Conservation (phyloP, 2,797 vertebrate genomes). For the Miichthys miiuy region DNA sequence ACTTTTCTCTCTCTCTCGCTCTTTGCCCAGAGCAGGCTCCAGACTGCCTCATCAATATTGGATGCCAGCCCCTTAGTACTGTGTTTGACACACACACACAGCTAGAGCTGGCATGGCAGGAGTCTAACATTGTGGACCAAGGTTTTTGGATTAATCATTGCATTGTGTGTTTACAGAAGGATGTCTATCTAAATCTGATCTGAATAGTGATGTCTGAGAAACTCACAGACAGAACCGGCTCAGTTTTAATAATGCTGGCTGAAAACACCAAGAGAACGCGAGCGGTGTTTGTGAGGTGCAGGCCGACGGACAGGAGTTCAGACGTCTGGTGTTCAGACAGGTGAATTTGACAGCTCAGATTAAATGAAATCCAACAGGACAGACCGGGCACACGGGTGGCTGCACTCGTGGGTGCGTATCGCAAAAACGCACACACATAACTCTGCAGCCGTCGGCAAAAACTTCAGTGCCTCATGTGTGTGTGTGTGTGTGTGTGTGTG, state of each 20-base stretch:
- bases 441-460: conserved; percentile 40
- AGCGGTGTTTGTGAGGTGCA: conserved; percentile 22
- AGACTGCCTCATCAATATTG: conserved; percentile 79
- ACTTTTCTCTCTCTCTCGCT: conserved; percentile 32
- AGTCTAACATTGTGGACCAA: conserved; percentile 19
- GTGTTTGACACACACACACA: conserved; percentile 32
- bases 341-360: conserved; percentile 56
- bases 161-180: neutral
- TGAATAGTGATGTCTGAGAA: conserved; percentile 4
- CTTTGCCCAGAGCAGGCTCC: conserved; percentile 57
- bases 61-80: conserved; percentile 54
- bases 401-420: conserved; percentile 15
- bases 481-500: conserved; percentile 15
- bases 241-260: conserved; percentile 11
- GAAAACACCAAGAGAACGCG: conserved; percentile 26
- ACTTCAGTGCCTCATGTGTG: conserved; percentile 21
- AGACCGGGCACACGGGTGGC: conserved; percentile 41
- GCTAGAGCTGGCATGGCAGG: neutral
- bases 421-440: conserved; percentile 12
- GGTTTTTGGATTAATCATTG: conserved; percentile 3
- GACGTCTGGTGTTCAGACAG: conserved; percentile 53
- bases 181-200: neutral
- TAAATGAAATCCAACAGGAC: conserved; percentile 41
- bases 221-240: neutral
- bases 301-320: conserved; percentile 49